phyloP scores from a whole-genome alignment of 2,888 invertebrate genomes.

The Hyposoter dolosus region DNA sequence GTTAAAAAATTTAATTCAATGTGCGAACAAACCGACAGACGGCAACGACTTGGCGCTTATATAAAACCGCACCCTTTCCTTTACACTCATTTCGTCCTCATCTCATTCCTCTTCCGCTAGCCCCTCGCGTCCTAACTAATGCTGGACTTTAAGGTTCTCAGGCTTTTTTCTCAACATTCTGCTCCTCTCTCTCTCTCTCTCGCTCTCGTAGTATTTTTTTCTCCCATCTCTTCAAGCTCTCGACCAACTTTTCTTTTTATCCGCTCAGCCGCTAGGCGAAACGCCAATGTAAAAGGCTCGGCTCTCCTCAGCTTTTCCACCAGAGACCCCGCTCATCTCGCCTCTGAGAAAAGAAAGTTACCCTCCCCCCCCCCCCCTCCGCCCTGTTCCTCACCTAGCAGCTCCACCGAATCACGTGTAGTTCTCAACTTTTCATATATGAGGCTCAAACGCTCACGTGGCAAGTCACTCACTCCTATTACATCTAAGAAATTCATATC shows the following conservation, averaged over 20 bases:
- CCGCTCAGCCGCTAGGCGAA: slow-evolving; percentile 36
- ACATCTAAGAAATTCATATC: slow-evolving; percentile 52
- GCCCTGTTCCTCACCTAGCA: not conserved
- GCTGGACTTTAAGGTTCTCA: slow-evolving; percentile 54
- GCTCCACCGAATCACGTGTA: not conserved
- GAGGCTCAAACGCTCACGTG: not conserved
- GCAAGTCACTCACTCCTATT: slow-evolving; percentile 49
- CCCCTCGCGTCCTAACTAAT: slow-evolving; percentile 41
- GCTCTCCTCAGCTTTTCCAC: slow-evolving; percentile 26
- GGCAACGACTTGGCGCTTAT: slow-evolving; percentile 66
- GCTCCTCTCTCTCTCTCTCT: slow-evolving; percentile 7
- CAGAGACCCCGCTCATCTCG: slow-evolving; percentile 11
- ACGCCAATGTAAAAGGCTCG: slow-evolving; percentile 12
- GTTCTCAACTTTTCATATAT: not conserved
- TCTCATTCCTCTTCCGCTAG: slow-evolving; percentile 26
- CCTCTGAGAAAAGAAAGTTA: slow-evolving; percentile 5
- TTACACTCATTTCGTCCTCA: slow-evolving; percentile 36
- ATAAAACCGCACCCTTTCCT: slow-evolving; percentile 58
- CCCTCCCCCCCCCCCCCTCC: not conserved
- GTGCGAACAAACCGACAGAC: slow-evolving; percentile 64
- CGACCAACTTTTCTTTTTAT: slow-evolving; percentile 43
- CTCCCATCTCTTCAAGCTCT: slow-evolving; percentile 46
- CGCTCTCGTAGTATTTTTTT: slow-evolving; percentile 20
- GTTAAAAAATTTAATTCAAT: slow-evolving; percentile 72
- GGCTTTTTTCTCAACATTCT: slow-evolving; percentile 37